Evolutionary conservation across 2,797 vertebrate genomes (phyloP).

Genomic region (Leucoraja ocellata): DNA sequence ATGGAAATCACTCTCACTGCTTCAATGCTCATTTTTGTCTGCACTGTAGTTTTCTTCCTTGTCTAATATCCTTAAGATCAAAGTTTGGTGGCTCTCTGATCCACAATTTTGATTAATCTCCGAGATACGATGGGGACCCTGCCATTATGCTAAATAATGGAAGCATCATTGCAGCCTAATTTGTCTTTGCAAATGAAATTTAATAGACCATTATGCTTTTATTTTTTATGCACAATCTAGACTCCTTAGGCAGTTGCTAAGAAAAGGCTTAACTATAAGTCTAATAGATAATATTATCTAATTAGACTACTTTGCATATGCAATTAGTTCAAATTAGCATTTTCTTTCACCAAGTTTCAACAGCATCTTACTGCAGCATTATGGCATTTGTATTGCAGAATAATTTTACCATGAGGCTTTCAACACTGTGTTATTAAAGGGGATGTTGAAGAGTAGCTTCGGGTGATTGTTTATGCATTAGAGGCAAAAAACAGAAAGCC

Average conservation of each 20-base stretch:
- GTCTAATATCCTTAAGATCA: background rate
- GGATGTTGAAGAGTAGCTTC: background rate
- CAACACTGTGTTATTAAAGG: background rate
- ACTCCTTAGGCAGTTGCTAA: background rate
- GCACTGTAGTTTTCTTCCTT: background rate
- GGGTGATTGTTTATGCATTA: background rate
- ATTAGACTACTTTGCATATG: constrained; percentile 4
- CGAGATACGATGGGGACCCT: background rate
- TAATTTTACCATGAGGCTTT: background rate
- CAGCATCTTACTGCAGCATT: background rate
- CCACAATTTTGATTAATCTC: background rate
- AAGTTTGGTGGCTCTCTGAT: background rate
- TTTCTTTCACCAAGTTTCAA: background rate
- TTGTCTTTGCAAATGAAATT: background rate
- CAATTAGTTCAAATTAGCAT: background rate
- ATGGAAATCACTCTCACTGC: background rate
- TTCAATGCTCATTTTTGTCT: background rate
- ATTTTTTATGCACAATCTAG: background rate
- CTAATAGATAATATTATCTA: constrained; percentile 13
- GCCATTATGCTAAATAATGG: background rate
- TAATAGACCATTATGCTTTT: background rate
- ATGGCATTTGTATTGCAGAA: background rate
- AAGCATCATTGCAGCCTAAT: background rate
- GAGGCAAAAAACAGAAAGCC: background rate
- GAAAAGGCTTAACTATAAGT: background rate